These are phyloP conservation scores for Scolanthus callimorphus DNA, from an alignment of 92 coral and sea anemone genomes.

Conservation along the genomic window DNA sequence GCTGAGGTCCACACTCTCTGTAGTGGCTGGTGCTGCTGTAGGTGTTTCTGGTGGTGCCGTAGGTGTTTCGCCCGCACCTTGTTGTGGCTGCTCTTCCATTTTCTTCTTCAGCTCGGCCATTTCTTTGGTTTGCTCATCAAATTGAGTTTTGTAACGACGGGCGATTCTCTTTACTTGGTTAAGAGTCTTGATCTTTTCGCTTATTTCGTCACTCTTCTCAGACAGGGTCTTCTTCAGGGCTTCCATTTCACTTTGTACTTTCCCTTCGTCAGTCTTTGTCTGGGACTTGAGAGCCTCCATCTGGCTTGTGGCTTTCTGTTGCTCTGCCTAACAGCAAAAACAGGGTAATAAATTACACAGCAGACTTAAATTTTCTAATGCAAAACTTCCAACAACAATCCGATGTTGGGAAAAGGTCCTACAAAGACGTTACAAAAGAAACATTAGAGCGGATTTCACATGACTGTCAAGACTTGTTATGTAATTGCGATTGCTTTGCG, in stretches of 20 bases:
- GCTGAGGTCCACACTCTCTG: slow-evolving; percentile 25
- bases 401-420: too few species aligned
- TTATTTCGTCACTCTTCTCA: slow-evolving; percentile 75
- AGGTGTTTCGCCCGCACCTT: slow-evolving; percentile 19
- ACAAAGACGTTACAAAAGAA: too few species aligned
- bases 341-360: too few species aligned
- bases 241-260: slow-evolving; percentile 55
- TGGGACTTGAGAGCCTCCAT: slow-evolving; percentile 56
- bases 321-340: slow-evolving; percentile 48
- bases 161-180: slow-evolving; percentile 93
- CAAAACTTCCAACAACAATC: too few species aligned
- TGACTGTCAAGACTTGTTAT: too few species aligned
- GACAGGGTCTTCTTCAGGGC: slow-evolving; percentile 54
- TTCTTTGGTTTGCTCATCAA: slow-evolving; percentile 66
- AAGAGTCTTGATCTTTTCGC: slow-evolving; percentile 81
- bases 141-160: slow-evolving; percentile 89
- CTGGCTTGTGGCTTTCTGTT: slow-evolving; percentile 46
- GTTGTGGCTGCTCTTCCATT: slow-evolving; percentile 39
- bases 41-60: slow-evolving; percentile 25
- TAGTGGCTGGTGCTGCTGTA: not conserved
- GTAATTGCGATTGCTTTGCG: too few species aligned
- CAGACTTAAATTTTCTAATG: too few species aligned
- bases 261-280: slow-evolving; percentile 31
- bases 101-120: slow-evolving; percentile 66
- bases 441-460: too few species aligned